phyloP scores from a whole-genome alignment of 2,113 vertebrate species.

The Thunnus maccoyii region DNA sequence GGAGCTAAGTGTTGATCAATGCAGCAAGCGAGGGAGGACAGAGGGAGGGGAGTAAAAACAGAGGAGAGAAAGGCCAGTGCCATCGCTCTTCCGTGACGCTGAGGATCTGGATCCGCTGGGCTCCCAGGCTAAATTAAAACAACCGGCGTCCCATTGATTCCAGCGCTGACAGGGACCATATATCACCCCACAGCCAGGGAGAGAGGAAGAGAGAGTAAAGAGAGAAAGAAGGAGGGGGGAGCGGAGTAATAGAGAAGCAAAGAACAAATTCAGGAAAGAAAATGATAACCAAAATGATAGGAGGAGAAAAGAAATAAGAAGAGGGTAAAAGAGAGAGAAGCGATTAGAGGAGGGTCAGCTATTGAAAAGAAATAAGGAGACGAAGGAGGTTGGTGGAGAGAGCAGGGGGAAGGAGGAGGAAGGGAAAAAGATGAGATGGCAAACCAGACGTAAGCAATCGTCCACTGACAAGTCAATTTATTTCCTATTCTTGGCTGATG shows the following conservation, averaged over 20 bases:
- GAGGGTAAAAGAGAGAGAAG: slow-evolving; percentile 34
- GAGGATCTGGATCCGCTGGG: slow-evolving; percentile 84
- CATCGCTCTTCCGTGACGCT: slow-evolving; percentile 85
- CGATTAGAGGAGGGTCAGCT: slow-evolving; percentile 28
- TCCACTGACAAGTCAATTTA: slow-evolving; percentile 71
- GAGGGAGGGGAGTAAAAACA: slow-evolving; percentile 68
- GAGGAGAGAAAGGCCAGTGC: slow-evolving; percentile 83
- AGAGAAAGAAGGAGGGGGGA: slow-evolving; percentile 21
- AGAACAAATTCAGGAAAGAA: slow-evolving; percentile 59
- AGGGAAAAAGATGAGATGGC: slow-evolving; percentile 41
- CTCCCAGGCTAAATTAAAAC: slow-evolving; percentile 88
- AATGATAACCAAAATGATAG: slow-evolving; percentile 72
- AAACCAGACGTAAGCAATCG: slow-evolving; percentile 54
- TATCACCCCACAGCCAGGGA: slow-evolving; percentile 81
- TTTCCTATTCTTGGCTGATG: slow-evolving; percentile 45
- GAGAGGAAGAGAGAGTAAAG: slow-evolving; percentile 52
- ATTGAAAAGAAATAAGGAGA: slow-evolving; percentile 18
- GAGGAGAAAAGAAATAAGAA: slow-evolving; percentile 61
- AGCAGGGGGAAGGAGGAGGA: neutral
- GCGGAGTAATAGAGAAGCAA: slow-evolving; percentile 68
- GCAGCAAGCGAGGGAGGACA: slow-evolving; percentile 56
- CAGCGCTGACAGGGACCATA: slow-evolving; percentile 82
- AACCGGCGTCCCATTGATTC: slow-evolving; percentile 87
- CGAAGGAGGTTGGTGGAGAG: neutral
- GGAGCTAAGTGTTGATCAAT: slow-evolving; percentile 83